phyloP scores from a whole-genome alignment of 2,113 vertebrate species.

The Aix galericulata region DNA sequence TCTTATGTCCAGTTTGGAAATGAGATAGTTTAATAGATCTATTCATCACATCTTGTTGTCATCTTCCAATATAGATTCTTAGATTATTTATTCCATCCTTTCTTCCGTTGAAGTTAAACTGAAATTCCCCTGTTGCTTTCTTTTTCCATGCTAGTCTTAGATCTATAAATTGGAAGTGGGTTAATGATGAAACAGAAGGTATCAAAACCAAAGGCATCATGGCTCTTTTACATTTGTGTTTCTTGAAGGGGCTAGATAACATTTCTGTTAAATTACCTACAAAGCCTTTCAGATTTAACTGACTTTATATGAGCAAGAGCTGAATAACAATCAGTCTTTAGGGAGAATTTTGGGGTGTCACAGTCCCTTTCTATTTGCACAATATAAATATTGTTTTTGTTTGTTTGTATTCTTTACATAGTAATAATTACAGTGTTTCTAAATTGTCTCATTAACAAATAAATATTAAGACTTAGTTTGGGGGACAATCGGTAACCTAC shows the following conservation, averaged over 20 bases:
- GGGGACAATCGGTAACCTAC: background rate
- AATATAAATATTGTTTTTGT: background rate
- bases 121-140: background rate
- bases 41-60: background rate
- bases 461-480: background rate
- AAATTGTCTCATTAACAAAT: background rate
- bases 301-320: background rate
- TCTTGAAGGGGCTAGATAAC: background rate
- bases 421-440: background rate
- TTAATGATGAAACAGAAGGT: background rate
- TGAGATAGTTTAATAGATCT: background rate
- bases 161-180: background rate
- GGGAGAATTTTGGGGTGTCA: background rate
- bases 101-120: background rate
- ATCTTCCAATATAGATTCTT: background rate
- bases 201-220: background rate
- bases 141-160: background rate
- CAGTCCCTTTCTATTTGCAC: background rate
- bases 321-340: background rate
- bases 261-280: background rate
- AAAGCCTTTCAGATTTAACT: background rate
- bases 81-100: background rate
- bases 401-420: background rate
- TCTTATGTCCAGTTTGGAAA: background rate
- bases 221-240: background rate